phyloP scores from a whole-genome alignment of 92 coral and sea anemone genomes.

The Muricea muricata region DNA sequence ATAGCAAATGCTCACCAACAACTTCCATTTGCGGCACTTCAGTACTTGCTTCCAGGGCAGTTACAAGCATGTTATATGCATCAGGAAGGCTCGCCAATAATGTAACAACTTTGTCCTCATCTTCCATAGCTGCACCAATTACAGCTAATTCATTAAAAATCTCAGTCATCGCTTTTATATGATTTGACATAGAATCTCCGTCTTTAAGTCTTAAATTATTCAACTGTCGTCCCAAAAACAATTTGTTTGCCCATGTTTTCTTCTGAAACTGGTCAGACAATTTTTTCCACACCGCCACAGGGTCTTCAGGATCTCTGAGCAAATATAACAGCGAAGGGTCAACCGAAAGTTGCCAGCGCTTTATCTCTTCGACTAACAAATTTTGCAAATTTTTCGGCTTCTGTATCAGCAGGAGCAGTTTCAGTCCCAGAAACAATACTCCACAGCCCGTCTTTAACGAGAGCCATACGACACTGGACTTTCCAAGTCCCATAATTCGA shows the following conservation, averaged over 20 bases:
- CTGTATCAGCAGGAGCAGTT: conserved; percentile 60
- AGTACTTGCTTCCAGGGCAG: conserved; percentile 54
- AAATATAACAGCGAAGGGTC: conserved; percentile 63
- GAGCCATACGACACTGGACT: conserved; percentile 67
- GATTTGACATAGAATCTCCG: conserved; percentile 57
- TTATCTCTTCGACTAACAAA: conserved; percentile 41
- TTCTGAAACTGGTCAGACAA: conserved; percentile 65
- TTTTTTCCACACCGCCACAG: conserved; percentile 60
- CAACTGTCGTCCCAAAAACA: conserved; percentile 45
- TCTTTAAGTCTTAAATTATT: conserved; percentile 52
- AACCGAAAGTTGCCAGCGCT: conserved; percentile 62
- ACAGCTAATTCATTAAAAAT: conserved; percentile 67
- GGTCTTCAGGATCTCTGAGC: conserved; percentile 68
- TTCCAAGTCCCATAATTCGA: conserved; percentile 68
- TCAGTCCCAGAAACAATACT: conserved; percentile 62
- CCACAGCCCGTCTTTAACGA: conserved; percentile 65
- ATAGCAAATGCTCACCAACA: conserved; percentile 69
- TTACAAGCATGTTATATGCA: conserved; percentile 7
- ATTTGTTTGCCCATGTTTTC: conserved; percentile 66
- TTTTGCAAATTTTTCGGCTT: conserved; percentile 41
- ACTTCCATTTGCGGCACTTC: conserved; percentile 53
- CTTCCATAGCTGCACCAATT: conserved; percentile 59
- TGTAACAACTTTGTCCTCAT: conserved; percentile 59
- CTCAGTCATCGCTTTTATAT: conserved; percentile 63
- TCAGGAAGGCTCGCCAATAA: conserved; percentile 24